Evolutionary conservation across 2,888 invertebrate genomes (phyloP), one percentile per base, ranked within the genome.

Genomic region (Drosophila hamatofila): DNA sequence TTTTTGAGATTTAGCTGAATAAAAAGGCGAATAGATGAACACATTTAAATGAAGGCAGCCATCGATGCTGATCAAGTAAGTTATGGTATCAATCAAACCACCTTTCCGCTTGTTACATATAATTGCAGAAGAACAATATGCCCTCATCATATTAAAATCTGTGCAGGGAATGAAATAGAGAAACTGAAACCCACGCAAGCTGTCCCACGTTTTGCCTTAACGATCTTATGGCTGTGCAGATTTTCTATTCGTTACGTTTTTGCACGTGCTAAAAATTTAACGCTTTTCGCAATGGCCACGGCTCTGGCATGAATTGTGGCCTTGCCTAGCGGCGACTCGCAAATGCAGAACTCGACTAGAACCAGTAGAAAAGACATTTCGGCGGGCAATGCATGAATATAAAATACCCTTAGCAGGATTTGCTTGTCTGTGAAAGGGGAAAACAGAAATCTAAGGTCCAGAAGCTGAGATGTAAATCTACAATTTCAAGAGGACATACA

Each of bases 221-320:
- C 78, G 67, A 72, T 41, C 68, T 56, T 65, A 62, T 75, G 78
- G 62, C 66, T 59, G 37, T 8, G 60, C 61, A 56, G 61, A n/a
- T 46, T 42, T 42, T 52, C 21, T 25, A 41, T 27, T 21, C 41
- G 18, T 3, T 27, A 18, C 56, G n/a, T 48, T 60, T 27, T 49
- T 58, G 57, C 52, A 68, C 63, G 77, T 86, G 78, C 68, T 12
- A 48, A 66, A 82, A 82, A 80, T 75, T 88, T 72, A 82, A 82
- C 88, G 82, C 78, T 75, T 64, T 62, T 48, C 63, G 65, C 33
- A 57, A 72, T 76, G 82, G 72, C 60, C 83, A 71, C 33, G 54
- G 42, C 57, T 58, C 57, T 55, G 82, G 30, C 30, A 49, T 75
- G 70, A 85, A 67, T 69, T 88, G 88, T 83, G 68, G 68, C 35